Evolutionary conservation across 92 coral and sea anemone species (phyloP), one percentile per base, ranked within the genome.

Genomic region (Muricea muricata): DNA sequence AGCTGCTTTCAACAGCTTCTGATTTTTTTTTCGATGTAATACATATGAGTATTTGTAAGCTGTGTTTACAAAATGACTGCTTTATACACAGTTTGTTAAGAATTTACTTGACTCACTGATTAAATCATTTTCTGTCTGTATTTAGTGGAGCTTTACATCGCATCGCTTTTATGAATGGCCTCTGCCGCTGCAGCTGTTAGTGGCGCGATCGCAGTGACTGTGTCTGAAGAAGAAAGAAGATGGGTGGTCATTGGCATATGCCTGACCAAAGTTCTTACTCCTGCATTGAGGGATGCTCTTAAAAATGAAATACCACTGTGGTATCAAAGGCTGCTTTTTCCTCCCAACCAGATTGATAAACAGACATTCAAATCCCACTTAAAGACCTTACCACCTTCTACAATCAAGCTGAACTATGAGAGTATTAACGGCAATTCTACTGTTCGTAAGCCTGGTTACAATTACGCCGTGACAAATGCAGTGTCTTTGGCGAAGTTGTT

Each of bases 401-500:
- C 39, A 7, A 76, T 24, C 35, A 34, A 77, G 75, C 78, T 92
- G 4, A 90, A 90, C 65, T 93, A 93, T 78, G 93, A 78, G 31
- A 93, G 95, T 70, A 90, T 93, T 60, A 93, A 93, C 85, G 90
- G 78, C 61, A 93, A 92, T 72, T 85, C 68, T 68, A 35, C 56
- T 14, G 84, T 33, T 0, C 87, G 75, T 87, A 52, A 52, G 21
- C 4, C 60, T 9, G 26, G 20, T 30, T 94, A 94, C 72, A 88
- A 94, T 65, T 94, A 94, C 71, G 73, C 75, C 78, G 95, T 94
- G n/a, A 85, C 50, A 18, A 52, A 93, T 14, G 73, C 92, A 57
- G 90, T 87, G 23, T 91, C 92, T 40, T 78, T 93, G 73, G 94
- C 91, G 57, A 93, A 91, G 81, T 84, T 93, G 68, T 93, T 89